These are phyloP conservation scores for Sylvietta virens DNA, from an alignment of 2,113 vertebrate genomes.

Conservation along the genomic window DNA sequence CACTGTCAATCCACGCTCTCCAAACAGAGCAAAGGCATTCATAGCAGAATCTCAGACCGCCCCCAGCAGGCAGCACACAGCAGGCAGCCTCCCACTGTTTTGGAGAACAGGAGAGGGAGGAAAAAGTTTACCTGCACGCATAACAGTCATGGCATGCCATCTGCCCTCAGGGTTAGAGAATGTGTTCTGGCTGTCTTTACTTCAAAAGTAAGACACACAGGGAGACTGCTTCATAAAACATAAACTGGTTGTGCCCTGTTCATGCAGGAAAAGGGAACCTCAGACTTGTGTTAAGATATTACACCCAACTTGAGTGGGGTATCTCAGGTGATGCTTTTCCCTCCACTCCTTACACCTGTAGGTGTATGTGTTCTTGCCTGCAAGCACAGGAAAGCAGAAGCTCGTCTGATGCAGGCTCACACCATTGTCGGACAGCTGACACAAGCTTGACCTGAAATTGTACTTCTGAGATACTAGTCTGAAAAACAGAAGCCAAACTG, in stretches of 20 bases:
- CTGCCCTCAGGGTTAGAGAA: not conserved
- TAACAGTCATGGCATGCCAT: not conserved
- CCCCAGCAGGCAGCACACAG: not conserved
- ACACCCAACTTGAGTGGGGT: fast-evolving
- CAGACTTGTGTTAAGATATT: not conserved
- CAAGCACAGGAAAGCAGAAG: not conserved
- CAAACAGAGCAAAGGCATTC: not conserved
- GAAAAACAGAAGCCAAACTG: not conserved
- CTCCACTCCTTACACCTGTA: too few species aligned
- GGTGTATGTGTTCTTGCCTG: fast-evolving
- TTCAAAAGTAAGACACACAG: not conserved
- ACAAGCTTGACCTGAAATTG: not conserved
- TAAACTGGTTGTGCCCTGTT: not conserved
- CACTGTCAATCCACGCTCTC: not conserved
- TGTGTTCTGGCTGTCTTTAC: not conserved
- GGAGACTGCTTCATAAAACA: not conserved
- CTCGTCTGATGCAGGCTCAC: not conserved
- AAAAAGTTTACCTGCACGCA: fast-evolving
- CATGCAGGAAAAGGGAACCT: not conserved
- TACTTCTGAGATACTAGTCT: not conserved
- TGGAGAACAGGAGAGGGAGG: not conserved
- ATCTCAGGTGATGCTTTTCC: not conserved
- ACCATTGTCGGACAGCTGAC: too few species aligned
- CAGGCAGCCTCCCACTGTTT: not conserved
- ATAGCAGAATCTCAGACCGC: fast-evolving